A percentile compares a stretch with the other conserved stretches of the same genome.
Evolutionary conservation across 2,113 vertebrate genomes (phyloP).

Genomic region (Alces alces): DNA sequence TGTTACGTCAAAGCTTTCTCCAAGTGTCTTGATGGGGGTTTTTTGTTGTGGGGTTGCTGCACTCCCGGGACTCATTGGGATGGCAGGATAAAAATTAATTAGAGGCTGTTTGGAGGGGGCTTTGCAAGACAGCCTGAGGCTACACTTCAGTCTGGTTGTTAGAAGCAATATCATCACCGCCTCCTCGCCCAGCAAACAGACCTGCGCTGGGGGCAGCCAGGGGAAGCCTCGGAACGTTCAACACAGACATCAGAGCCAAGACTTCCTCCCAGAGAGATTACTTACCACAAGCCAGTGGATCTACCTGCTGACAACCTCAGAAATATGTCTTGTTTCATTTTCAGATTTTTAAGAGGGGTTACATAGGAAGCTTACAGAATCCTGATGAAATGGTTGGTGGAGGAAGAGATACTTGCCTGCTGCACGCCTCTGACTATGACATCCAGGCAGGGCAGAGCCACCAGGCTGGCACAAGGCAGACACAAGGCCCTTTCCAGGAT

Average conservation of each 20-base stretch:
- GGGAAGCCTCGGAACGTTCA: slow-evolving; percentile 76
- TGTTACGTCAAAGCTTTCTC: slow-evolving; percentile 78
- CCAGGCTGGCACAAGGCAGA: slow-evolving; percentile 19
- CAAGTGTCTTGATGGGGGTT: slow-evolving; percentile 79
- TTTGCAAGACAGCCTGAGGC: slow-evolving; percentile 84
- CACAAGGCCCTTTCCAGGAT: slow-evolving; percentile 8
- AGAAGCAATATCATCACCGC: slow-evolving; percentile 83
- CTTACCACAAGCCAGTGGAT: slow-evolving; percentile 82
- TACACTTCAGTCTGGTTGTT: slow-evolving; percentile 84
- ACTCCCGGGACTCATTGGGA: slow-evolving; percentile 84
- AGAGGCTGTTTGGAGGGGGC: slow-evolving; percentile 86
- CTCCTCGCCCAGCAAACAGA: slow-evolving; percentile 73
- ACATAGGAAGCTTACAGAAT: slow-evolving; percentile 71
- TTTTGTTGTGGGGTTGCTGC: slow-evolving; percentile 81
- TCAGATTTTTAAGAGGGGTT: slow-evolving; percentile 77
- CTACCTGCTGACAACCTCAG: slow-evolving; percentile 85
- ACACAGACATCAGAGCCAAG: slow-evolving; percentile 83
- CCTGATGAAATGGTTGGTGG: slow-evolving; percentile 69
- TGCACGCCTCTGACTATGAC: slow-evolving; percentile 18
- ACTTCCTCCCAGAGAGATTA: slow-evolving; percentile 86
- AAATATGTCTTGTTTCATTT: slow-evolving; percentile 86
- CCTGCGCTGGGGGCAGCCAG: slow-evolving; percentile 68
- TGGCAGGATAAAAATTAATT: slow-evolving; percentile 90
- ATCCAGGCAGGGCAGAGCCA: slow-evolving; percentile 40
- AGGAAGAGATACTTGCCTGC: slow-evolving; percentile 39